Conservation (phyloP, 2,113 vertebrate genomes). For the Scopus umbretta region DNA sequence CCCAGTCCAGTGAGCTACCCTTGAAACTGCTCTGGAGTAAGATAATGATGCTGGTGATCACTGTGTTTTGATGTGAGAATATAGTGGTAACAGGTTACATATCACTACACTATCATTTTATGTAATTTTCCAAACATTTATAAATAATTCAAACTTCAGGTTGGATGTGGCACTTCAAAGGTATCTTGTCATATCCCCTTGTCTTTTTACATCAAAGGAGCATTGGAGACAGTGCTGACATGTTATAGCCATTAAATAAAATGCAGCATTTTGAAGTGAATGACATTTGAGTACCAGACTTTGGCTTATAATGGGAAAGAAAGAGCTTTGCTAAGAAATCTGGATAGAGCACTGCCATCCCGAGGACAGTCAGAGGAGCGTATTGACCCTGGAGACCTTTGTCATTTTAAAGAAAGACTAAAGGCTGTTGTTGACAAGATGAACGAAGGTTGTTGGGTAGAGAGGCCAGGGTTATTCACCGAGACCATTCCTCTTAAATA, state of each 20-base stretch:
- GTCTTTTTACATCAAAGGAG: neutral
- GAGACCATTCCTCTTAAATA: neutral
- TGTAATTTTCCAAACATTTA: neutral
- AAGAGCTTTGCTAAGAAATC: neutral
- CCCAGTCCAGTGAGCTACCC: neutral
- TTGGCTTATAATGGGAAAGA: neutral
- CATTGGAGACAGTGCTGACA: neutral
- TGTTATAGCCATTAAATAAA: conserved; percentile 41
- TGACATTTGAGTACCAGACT: neutral
- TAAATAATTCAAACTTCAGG: conserved; percentile 24
- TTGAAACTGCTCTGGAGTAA: neutral
- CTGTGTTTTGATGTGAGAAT: neutral
- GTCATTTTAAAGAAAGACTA: neutral
- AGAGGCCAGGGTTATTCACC: neutral
- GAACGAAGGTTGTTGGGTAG: neutral
- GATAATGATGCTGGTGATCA: neutral
- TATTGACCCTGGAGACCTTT: neutral
- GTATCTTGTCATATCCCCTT: neutral
- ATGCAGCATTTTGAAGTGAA: conserved; percentile 32
- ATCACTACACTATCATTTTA: neutral
- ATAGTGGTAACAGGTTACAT: neutral
- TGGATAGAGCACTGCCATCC: neutral
- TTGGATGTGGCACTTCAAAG: neutral
- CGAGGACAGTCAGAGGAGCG: neutral
- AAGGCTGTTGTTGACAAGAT: neutral